These are phyloP conservation scores for Prosapia bicincta DNA, from an alignment of 2,888 invertebrate genomes.

Conservation along the genomic window DNA sequence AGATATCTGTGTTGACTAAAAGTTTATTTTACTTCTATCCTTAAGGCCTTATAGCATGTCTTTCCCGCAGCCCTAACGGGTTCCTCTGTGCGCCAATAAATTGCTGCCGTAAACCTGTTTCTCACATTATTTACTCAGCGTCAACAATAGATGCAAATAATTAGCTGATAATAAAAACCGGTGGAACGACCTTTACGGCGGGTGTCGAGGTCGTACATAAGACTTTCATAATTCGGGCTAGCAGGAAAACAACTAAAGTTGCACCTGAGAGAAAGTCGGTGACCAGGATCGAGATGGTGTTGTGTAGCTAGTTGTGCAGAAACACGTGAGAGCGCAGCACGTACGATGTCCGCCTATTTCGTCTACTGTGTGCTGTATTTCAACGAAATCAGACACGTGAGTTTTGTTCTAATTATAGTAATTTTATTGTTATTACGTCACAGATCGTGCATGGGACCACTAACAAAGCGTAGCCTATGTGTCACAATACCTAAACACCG, in stretches of 20 bases:
- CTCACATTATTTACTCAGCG: not conserved
- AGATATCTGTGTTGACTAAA: no score
- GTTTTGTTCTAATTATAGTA: constrained; percentile 5
- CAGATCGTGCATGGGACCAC: no score
- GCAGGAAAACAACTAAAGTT: not conserved
- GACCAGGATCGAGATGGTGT: not conserved
- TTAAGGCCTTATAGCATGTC: no score
- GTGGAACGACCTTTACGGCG: not conserved
- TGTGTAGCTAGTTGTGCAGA: not conserved
- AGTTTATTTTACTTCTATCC: no score
- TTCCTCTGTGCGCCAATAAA: no score
- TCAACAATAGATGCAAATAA: not conserved
- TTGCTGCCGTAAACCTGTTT: not conserved
- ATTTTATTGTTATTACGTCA: no score
- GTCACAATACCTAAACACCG: no score
- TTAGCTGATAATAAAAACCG: not conserved
- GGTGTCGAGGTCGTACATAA: not conserved
- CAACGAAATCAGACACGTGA: constrained; percentile 56
- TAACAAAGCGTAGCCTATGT: no score
- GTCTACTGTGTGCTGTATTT: constrained; percentile 33
- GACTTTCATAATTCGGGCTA: not conserved
- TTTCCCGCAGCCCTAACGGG: no score
- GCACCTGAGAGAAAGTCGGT: not conserved
- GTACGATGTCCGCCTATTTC: not conserved
- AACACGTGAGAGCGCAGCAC: not conserved